Evolutionary conservation across 2,113 vertebrate species (phyloP).

Genomic region (Eurystomus gularis): DNA sequence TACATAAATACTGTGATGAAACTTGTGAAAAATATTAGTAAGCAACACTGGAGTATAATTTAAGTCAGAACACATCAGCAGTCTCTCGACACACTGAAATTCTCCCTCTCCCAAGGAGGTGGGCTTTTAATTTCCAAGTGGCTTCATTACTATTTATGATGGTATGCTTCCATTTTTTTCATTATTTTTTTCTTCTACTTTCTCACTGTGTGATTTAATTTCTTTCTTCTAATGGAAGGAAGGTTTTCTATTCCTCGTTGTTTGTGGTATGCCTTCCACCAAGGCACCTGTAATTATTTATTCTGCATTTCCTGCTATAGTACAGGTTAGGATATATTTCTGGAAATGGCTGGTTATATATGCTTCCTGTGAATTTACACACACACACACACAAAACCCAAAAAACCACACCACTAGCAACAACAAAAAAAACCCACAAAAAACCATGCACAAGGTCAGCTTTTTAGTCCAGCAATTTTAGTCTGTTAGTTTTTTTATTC

Average conservation of each 20-base stretch:
- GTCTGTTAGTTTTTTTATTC: not conserved
- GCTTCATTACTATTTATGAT: not conserved
- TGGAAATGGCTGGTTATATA: not conserved
- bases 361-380: not conserved
- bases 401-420: not conserved
- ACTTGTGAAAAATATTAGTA: not conserved
- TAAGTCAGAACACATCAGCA: not conserved
- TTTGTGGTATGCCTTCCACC: constrained; percentile 25
- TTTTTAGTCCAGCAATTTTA: not conserved
- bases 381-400: no score
- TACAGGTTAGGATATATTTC: not conserved
- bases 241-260: constrained; percentile 24
- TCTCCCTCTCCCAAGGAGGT: not conserved
- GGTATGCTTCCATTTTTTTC: not conserved
- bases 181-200: not conserved
- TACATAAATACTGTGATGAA: not conserved
- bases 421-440: not conserved
- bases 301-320: constrained; percentile 14
- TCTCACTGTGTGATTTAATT: not conserved
- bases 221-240: constrained; percentile 8
- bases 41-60: not conserved
- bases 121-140: not conserved
- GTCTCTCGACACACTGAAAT: not conserved
- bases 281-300: constrained; percentile 54
- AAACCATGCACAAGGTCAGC: not conserved